Conservation (phyloP, 2,888 invertebrate genomes). For the Ophion ventricosus region DNA sequence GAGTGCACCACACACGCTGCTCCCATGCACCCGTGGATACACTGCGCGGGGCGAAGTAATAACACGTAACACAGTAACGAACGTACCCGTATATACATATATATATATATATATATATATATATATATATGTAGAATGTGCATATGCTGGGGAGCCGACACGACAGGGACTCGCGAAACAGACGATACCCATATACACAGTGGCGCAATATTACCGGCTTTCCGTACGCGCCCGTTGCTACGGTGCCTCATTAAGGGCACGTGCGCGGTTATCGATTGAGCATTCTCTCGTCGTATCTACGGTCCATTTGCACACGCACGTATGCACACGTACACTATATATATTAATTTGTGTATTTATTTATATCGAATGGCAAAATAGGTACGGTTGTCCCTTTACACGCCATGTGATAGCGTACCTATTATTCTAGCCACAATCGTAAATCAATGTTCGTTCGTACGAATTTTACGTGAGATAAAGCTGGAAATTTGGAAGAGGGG, state of each 20-base stretch:
- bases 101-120: too few relatives aligned
- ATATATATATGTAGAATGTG: not conserved
- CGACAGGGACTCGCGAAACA: constrained; percentile 54
- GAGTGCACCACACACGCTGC: not conserved
- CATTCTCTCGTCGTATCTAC: constrained; percentile 24
- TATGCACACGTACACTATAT: not conserved
- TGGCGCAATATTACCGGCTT: constrained; percentile 60
- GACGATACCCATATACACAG: constrained; percentile 58
- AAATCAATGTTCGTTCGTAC: too few relatives aligned
- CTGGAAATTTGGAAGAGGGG: too few relatives aligned
- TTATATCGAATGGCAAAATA: not conserved
- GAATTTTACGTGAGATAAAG: too few relatives aligned
- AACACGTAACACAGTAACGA: not conserved
- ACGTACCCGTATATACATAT: not conserved
- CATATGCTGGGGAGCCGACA: constrained; percentile 32
- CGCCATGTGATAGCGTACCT: too few relatives aligned
- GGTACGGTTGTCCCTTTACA: too few relatives aligned
- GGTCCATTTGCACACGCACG: not conserved
- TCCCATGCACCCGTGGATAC: not conserved
- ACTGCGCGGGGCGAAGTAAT: not conserved
- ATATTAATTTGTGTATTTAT: not conserved
- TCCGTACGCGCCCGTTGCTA: constrained; percentile 62
- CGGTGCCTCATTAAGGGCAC: constrained; percentile 73
- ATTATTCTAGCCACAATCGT: too few relatives aligned
- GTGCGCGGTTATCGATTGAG: constrained; percentile 73